phyloP scores from a whole-genome alignment of 2,888 invertebrate species.

The Dryomyza anilis region DNA sequence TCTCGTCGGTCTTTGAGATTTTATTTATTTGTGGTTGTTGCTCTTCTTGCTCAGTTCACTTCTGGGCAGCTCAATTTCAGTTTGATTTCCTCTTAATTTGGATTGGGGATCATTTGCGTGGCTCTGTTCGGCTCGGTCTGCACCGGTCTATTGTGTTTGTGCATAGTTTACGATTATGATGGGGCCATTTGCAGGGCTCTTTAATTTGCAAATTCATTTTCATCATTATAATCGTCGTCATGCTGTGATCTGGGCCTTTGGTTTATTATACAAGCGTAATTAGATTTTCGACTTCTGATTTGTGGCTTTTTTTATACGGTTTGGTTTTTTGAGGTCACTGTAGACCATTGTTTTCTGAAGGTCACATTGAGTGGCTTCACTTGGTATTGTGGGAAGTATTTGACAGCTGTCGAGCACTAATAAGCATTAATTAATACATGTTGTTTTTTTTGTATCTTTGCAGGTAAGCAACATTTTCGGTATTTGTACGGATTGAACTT shows the following conservation, averaged over 20 bases:
- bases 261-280: slow-evolving; percentile 16
- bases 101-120: slow-evolving; percentile 31
- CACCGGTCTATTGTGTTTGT: slow-evolving; percentile 8
- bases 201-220: slow-evolving; percentile 20
- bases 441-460: background rate
- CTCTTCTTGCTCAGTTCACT: background rate
- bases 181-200: slow-evolving; percentile 1
- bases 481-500: too few relatives aligned
- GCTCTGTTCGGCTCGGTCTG: background rate
- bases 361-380: background rate
- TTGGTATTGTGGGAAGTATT: background rate
- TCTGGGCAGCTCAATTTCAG: slow-evolving; percentile 24
- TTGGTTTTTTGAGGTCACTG: slow-evolving; percentile 27
- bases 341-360: background rate
- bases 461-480: slow-evolving; percentile 9
- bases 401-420: background rate
- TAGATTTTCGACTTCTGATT: slow-evolving; percentile 19
- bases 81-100: slow-evolving; percentile 33
- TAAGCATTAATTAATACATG: background rate
- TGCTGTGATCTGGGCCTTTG: background rate
- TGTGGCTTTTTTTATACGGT: slow-evolving; percentile 11
- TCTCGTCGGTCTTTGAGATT: background rate
- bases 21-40: slow-evolving; percentile 9
- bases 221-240: slow-evolving; percentile 1
- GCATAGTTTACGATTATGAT: slow-evolving; percentile 21